phyloP scores from a whole-genome alignment of 2,113 vertebrate genomes.

The Ciconia boyciana region DNA sequence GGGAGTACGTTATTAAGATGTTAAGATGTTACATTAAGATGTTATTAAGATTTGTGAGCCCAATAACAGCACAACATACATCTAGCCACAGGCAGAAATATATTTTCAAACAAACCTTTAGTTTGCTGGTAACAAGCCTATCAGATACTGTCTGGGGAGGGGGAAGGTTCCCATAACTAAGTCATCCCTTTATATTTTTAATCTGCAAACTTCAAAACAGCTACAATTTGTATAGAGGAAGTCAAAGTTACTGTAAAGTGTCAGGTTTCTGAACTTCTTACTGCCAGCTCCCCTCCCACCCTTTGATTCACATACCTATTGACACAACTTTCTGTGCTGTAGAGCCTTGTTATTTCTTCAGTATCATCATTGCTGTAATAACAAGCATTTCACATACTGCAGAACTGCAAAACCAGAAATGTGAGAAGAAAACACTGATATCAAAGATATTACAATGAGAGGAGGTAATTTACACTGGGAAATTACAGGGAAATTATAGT shows the following conservation, averaged over 20 bases:
- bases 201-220: constrained; percentile 34
- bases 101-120: neutral
- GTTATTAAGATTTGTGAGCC: neutral
- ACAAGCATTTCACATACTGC: neutral
- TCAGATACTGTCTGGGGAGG: neutral
- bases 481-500: neutral
- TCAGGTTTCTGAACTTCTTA: constrained; percentile 15
- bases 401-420: neutral
- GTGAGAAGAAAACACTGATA: neutral
- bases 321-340: neutral
- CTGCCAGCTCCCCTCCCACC: constrained; percentile 25
- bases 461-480: neutral
- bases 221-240: constrained; percentile 15
- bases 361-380: neutral
- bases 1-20: neutral
- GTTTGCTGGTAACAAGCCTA: neutral
- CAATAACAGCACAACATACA: neutral
- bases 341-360: constrained; percentile 10
- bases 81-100: neutral
- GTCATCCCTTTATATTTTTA: neutral
- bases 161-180: neutral
- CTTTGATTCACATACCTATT: constrained; percentile 15
- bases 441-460: neutral
- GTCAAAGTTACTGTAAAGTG: constrained; percentile 44
- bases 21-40: neutral